Evolutionary conservation across 2,888 invertebrate genomes (phyloP).

Genomic region (Cephus rjabovi): DNA sequence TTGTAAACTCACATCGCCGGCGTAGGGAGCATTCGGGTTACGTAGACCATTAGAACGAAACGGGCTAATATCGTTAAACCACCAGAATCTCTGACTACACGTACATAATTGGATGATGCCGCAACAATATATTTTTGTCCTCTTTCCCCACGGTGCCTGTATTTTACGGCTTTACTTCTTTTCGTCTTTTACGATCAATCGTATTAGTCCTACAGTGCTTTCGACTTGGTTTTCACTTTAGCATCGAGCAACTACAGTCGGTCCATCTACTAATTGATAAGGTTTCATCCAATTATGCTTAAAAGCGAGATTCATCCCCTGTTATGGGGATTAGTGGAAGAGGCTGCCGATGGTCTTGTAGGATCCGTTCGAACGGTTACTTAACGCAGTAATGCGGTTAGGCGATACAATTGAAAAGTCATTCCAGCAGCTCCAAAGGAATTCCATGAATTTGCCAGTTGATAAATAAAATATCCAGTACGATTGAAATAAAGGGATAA

Average conservation of each 20-base stretch:
- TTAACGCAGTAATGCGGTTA: neutral
- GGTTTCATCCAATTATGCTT: neutral
- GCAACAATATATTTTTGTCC: neutral
- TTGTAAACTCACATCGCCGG: constrained; percentile 44
- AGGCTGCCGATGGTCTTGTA: neutral
- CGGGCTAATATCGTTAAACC: constrained; percentile 37
- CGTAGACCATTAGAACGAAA: constrained; percentile 41
- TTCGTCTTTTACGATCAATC: neutral
- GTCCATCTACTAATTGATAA: neutral
- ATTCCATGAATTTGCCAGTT: neutral
- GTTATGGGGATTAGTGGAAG: neutral
- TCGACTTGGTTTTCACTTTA: neutral
- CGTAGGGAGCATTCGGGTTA: constrained; percentile 20
- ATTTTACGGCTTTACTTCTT: neutral
- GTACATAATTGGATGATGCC: constrained; percentile 26
- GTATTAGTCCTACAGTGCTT: neutral
- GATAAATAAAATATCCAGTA: neutral
- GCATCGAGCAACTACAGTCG: neutral
- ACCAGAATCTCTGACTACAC: constrained; percentile 24
- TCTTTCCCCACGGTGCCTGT: neutral
- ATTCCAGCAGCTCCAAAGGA: neutral
- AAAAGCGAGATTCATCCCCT: neutral
- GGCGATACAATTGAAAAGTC: neutral
- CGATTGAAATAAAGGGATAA: neutral
- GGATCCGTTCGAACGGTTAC: neutral